Evolutionary conservation across 2,797 vertebrate genomes (phyloP).

Genomic region (Momotus momota): DNA sequence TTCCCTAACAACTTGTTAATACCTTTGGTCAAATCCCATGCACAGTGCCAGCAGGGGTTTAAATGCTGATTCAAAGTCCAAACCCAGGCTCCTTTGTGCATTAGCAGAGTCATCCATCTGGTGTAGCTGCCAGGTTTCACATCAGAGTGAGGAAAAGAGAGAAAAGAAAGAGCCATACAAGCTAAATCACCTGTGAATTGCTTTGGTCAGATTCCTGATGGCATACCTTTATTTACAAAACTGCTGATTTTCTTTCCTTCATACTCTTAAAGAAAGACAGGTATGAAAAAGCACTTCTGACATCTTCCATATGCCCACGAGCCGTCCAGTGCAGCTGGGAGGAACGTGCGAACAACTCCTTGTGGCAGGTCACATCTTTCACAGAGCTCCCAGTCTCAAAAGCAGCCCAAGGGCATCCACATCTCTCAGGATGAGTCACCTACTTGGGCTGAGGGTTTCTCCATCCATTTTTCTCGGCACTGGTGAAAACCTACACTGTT

Average conservation of each 20-base stretch:
- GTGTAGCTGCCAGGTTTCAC: background rate
- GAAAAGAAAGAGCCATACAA: background rate
- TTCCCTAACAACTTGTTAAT: background rate
- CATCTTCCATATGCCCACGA: background rate
- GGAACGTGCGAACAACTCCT: background rate
- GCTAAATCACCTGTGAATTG: background rate
- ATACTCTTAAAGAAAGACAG: background rate
- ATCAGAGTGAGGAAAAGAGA: background rate
- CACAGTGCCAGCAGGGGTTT: background rate
- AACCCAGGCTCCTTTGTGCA: background rate
- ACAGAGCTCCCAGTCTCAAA: background rate
- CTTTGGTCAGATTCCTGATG: background rate
- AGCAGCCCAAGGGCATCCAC: background rate
- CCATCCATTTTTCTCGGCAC: background rate
- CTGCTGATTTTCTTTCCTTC: background rate
- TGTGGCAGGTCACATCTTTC: background rate
- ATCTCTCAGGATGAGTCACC: background rate
- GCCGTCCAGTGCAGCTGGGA: background rate
- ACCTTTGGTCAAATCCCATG: background rate
- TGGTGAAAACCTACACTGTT: background rate
- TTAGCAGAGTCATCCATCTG: background rate
- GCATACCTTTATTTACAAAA: background rate
- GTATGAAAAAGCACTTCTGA: background rate
- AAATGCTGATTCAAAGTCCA: background rate
- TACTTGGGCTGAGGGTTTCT: background rate